These are phyloP conservation scores for Anaspis maculata DNA, from an alignment of 2,888 invertebrate genomes.

Conservation along the genomic window DNA sequence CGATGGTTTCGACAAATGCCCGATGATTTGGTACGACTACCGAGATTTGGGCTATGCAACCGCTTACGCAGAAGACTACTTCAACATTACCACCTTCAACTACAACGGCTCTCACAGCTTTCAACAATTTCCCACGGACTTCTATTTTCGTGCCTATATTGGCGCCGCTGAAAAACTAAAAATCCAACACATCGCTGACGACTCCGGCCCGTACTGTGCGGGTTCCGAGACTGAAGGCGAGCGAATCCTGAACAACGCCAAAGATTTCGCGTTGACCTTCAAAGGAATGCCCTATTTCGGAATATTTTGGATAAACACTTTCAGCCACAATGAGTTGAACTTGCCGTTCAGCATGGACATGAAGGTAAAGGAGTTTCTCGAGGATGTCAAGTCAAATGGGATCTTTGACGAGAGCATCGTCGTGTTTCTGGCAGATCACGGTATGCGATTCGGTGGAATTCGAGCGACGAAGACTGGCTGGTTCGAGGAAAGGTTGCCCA, in stretches of 20 bases:
- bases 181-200: slow-evolving; percentile 44
- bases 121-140: slow-evolving; percentile 64
- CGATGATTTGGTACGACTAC: slow-evolving; percentile 72
- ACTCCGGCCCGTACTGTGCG: slow-evolving; percentile 52
- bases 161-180: slow-evolving; percentile 55
- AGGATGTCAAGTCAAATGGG: slow-evolving; percentile 50
- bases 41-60: slow-evolving; percentile 64
- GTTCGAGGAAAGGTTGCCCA: slow-evolving; percentile 70
- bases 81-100: slow-evolving; percentile 64
- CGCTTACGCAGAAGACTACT: slow-evolving; percentile 69
- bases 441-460: slow-evolving; percentile 64
- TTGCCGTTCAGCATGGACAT: slow-evolving; percentile 59
- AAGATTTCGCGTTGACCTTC: slow-evolving; percentile 58
- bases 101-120: slow-evolving; percentile 64
- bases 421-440: slow-evolving; percentile 71
- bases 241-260: slow-evolving; percentile 58
- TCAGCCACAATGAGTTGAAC: slow-evolving; percentile 48
- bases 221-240: slow-evolving; percentile 57
- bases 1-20: slow-evolving; percentile 59
- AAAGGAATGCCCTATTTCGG: slow-evolving; percentile 59
- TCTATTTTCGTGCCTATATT: slow-evolving; percentile 68
- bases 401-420: slow-evolving; percentile 58
- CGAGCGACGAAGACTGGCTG: slow-evolving; percentile 61
- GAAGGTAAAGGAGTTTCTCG: slow-evolving; percentile 51
- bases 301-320: slow-evolving; percentile 62